These are phyloP conservation scores for Cyprinella venusta DNA, from an alignment of 2,797 vertebrate genomes.

Conservation along the genomic window DNA sequence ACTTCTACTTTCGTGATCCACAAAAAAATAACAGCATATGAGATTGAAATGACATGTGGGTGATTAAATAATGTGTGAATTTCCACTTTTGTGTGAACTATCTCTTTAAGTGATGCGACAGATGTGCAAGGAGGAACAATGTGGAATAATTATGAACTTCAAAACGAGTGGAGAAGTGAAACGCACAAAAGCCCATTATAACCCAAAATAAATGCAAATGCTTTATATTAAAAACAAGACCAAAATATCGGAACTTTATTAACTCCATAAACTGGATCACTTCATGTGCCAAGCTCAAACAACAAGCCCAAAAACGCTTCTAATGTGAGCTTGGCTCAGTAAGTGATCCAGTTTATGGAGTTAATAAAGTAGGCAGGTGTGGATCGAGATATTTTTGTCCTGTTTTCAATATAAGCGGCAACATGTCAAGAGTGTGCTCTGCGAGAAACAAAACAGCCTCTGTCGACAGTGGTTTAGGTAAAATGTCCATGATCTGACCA, in stretches of 20 bases:
- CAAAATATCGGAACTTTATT: too few species aligned
- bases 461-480: not conserved
- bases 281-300: not conserved
- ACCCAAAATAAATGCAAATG: not conserved
- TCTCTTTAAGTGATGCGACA: not conserved
- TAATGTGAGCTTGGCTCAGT: not conserved
- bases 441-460: not conserved
- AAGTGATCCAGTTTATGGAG: not conserved
- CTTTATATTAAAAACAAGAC: not conserved
- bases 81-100: not conserved
- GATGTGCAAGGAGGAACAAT: not conserved
- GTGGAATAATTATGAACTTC: not conserved
- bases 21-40: not conserved
- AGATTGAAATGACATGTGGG: not conserved
- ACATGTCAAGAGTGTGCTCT: not conserved
- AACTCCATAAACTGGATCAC: not conserved
- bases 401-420: not conserved
- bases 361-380: not conserved
- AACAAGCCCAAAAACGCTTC: not conserved
- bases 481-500: not conserved
- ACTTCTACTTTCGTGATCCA: not conserved
- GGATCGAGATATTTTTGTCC: not conserved
- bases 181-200: not conserved
- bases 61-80: not conserved
- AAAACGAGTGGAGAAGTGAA: too few species aligned